Evolutionary conservation across 2,797 vertebrate genomes (phyloP), one percentile per base, ranked within the genome.

Genomic region (Gastrophryne carolinensis): DNA sequence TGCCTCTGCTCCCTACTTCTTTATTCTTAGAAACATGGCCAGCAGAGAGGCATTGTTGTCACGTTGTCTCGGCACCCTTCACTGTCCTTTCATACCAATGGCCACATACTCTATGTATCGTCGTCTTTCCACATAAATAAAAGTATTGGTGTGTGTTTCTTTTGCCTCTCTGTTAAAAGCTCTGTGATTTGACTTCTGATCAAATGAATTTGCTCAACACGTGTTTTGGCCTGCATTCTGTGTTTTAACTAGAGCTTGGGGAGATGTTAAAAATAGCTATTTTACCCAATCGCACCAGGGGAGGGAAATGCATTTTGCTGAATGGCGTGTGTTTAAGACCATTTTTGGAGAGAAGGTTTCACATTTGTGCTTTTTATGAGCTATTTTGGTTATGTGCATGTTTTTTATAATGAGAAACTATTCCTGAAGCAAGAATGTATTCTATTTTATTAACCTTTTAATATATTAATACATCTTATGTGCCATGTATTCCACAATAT

Each of bases 221-320:
- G 35, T 73, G 49, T 64, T 64, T 64, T 73, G 72, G 72, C 50
- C 34, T 24, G 27, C 4, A 30, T 60, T n/a, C 54, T 10, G 7
- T 32, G 50, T 29, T 68, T 68, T 68, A 50, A 53, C 53, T 67
- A 52, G 64, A 52, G 54, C 54, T 75, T 32, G 58, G 54, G 61
- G 62, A 75, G 39, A 26, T 58, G 30, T 66, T 67, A 49, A 52
- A 75, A 50, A 74, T 67, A 66, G 62, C 34, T 60, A 24, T 26
- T 73, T 58, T 19, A 57, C 34, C 27, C 6, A 67, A 21, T 29
- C 62, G 32, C 67, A 29, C 12, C 9, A 57, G 26, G 2, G 4
- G 35, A 34, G 61, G 58, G 15, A 39, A 21, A n/a, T 21, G 21
- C 5, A 17, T 8, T 56, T n/a, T 57, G 61, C 44, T 67, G 23